Evolutionary conservation across 2,113 vertebrate species (phyloP).

Genomic region (Pycnonotus jocosus): DNA sequence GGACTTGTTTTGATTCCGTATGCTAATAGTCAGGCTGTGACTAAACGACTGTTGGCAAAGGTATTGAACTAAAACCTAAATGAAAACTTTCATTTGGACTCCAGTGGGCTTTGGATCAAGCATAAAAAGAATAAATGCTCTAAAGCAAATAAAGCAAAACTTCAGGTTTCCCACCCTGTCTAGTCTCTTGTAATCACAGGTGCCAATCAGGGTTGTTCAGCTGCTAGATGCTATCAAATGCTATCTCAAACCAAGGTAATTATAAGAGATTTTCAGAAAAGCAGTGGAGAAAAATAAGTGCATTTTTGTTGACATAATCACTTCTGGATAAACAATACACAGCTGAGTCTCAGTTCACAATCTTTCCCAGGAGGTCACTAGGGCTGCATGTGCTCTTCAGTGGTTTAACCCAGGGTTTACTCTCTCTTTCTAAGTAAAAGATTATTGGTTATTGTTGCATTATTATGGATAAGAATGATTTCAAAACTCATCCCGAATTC

Average conservation of each 20-base stretch:
- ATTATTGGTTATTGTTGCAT: not conserved
- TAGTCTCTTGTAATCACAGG: not conserved
- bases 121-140: not conserved
- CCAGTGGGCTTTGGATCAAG: not conserved
- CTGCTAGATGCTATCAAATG: not conserved
- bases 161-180: not conserved
- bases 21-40: not conserved
- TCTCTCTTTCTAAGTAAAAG: not conserved
- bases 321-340: not conserved
- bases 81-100: not conserved
- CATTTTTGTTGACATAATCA: not conserved
- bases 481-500: not conserved
- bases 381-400: not conserved
- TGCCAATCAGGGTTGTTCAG: not conserved
- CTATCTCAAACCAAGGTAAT: not conserved
- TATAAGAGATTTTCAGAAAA: not conserved
- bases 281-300: not conserved
- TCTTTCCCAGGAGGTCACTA: not conserved
- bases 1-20: not conserved
- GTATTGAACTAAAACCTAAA: not conserved
- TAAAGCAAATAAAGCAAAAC: not conserved
- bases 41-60: conserved; percentile 7
- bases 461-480: not conserved
- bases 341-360: not conserved
- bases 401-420: not conserved